Conservation (phyloP, 2,888 invertebrate genomes). For the Pammene aurita region DNA sequence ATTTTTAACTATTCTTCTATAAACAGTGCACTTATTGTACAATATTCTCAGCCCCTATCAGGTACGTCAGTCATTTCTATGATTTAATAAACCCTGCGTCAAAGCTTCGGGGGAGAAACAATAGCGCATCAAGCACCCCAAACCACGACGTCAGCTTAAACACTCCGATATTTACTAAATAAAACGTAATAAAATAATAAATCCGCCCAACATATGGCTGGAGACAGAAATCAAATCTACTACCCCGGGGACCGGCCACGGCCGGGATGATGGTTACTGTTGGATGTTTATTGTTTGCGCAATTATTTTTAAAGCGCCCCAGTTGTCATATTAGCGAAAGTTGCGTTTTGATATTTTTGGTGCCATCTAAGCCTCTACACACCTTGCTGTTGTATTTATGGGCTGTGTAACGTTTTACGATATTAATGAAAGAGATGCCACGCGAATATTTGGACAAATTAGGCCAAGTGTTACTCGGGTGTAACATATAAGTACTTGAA, state of each 20-base stretch:
- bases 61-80: constrained; percentile 39
- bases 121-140: constrained; percentile 74
- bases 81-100: constrained; percentile 37
- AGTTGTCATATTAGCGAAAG: background rate
- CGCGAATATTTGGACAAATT: no score
- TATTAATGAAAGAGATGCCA: no score
- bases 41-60: constrained; percentile 23
- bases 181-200: constrained; percentile 82
- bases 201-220: constrained; percentile 78
- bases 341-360: background rate
- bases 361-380: background rate
- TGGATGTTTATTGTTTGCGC: constrained; percentile 17
- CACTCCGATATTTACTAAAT: constrained; percentile 80
- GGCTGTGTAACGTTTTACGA: no score
- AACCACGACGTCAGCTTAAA: constrained; percentile 82
- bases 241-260: constrained; percentile 41
- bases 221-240: constrained; percentile 55
- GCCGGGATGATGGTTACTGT: constrained; percentile 12
- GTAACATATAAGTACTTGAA: no score
- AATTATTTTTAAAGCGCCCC: background rate
- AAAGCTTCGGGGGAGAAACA: constrained; percentile 61
- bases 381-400: no score
- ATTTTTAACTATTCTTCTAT: background rate
- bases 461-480: no score
- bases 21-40: constrained; percentile 8